phyloP scores from a whole-genome alignment of 2,797 vertebrate species.

The Diplodus sargus region DNA sequence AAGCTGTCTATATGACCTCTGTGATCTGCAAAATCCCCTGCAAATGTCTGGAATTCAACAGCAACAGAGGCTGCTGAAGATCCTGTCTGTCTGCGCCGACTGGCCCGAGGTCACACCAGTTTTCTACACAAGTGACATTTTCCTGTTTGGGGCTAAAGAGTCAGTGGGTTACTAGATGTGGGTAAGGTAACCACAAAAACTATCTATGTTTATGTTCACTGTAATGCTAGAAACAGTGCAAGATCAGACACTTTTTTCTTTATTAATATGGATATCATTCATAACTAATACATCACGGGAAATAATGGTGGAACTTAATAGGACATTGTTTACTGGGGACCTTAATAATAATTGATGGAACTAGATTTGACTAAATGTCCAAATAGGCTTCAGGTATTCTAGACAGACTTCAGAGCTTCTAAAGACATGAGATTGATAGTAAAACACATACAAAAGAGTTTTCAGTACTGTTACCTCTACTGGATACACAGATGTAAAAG shows the following conservation, averaged over 20 bases:
- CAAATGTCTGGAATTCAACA: conserved; percentile 74
- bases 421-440: not conserved
- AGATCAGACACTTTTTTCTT: not conserved
- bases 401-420: not conserved
- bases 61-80: conserved; percentile 46
- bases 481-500: not conserved
- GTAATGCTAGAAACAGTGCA: not conserved
- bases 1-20: conserved; percentile 72
- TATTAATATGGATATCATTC: not conserved
- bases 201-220: not conserved
- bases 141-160: conserved; percentile 6
- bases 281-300: not conserved
- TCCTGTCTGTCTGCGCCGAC: conserved; percentile 49
- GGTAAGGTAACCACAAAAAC: not conserved
- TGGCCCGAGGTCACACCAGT: conserved; percentile 47
- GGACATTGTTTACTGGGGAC: not conserved
- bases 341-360: not conserved
- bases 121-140: conserved; percentile 15
- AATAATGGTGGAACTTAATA: not conserved
- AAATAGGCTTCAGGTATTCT: not conserved
- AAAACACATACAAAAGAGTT: not conserved
- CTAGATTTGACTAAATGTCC: not conserved
- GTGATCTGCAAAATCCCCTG: conserved; percentile 71
- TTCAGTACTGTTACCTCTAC: not conserved
- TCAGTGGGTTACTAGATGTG: not conserved